Evolutionary conservation across 2,113 vertebrate genomes (phyloP), one percentile per base, ranked within the genome.

Genomic region (Notiomystis cincta): DNA sequence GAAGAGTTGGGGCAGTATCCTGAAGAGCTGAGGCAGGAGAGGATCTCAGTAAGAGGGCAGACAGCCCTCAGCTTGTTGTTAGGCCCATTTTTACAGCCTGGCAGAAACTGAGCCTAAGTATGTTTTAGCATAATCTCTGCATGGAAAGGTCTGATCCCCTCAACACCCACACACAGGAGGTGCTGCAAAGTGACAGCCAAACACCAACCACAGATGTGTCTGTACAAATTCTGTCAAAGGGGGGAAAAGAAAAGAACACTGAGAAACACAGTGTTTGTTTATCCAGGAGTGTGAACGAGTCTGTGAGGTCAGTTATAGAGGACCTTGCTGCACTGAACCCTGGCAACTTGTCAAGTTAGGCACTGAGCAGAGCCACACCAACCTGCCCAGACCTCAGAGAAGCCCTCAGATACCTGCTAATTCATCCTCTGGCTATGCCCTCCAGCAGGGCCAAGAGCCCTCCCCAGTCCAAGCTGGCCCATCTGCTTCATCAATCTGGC

Each of bases 161-260:
- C 40, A 50, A 71, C 24, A 64, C 11, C 8, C 45, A 77, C 0
- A 0, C 1, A 5, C 33, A 69, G 53, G 42, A 89, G 64, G 18
- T 44, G 15, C 84, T 47, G 37, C 75, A 85, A 62, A 77, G 51
- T 6, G 8, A 66, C 62, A 79, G 70, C 11, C 84, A 66, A 94
- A 85, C 35, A 70, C 73, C 66, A 90, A 11, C 38, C 54, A 91
- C 62, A 88, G 33, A 82, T 18, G 33, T 22, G 24, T 5, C 22
- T 13, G 38, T 66, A 82, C 40, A 47, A 75, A 56, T 76, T 88
- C 25, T 85, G 78, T 50, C 73, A 77, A 60, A 84, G 17, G 4
- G 11, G 12, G 15, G 1, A 4, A 48, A 47, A 47, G 11, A 33
- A 51, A 30, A 57, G 5, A 42, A 79, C 54, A 44, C 17, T 50